Conservation (phyloP, 2,888 invertebrate species). For the Tenthredo amoena region DNA sequence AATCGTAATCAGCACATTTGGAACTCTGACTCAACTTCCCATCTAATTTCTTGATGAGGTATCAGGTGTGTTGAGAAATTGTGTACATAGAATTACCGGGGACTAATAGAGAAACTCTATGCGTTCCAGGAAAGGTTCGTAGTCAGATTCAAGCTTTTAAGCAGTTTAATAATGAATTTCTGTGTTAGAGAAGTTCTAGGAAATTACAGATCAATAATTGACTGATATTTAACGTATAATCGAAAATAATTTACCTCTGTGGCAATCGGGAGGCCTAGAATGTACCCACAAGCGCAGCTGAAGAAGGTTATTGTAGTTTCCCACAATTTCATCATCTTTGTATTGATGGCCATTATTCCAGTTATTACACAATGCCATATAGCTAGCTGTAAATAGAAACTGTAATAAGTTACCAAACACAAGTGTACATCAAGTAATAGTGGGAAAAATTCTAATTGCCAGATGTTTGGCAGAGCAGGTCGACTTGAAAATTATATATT, state of each 20-base stretch:
- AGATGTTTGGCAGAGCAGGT: background rate
- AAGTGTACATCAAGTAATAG: background rate
- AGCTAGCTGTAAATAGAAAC: conserved; percentile 81
- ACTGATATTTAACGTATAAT: background rate
- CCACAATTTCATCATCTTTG: conserved; percentile 87
- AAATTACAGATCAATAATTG: background rate
- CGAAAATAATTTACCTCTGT: conserved; percentile 85
- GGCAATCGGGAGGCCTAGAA: conserved; percentile 91
- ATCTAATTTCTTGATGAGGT: background rate
- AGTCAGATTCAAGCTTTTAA: background rate
- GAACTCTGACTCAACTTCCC: conserved; percentile 28
- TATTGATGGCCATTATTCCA: conserved; percentile 89
- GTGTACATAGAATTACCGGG: background rate
- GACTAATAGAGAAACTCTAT: background rate
- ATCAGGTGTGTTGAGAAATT: background rate
- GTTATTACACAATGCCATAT: conserved; percentile 96
- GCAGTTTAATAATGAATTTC: background rate
- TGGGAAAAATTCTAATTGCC: background rate
- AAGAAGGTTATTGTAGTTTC: conserved; percentile 91
- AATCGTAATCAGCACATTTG: background rate
- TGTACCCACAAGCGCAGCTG: conserved; percentile 90
- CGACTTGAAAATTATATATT: background rate
- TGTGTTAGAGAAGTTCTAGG: background rate
- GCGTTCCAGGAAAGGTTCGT: too few relatives aligned
- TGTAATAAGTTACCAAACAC: conserved; percentile 8